Evolutionary conservation across 92 coral and sea anemone genomes (phyloP), one percentile per base, ranked within the genome.

Genomic region (Isaurus tuberculatus): DNA sequence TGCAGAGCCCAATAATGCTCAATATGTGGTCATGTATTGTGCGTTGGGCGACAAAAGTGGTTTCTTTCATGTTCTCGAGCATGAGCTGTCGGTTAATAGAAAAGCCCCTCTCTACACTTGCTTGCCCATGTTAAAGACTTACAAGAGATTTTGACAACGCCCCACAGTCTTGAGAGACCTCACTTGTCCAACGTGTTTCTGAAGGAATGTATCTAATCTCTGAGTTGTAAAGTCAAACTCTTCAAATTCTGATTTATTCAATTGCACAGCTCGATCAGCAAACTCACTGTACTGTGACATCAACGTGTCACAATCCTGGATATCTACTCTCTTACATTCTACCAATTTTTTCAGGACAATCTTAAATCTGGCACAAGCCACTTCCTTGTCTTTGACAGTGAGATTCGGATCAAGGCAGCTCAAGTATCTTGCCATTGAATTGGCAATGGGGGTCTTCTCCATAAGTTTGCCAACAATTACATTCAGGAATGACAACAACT

Each of bases 391-490:
- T 43, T 27, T 32, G 30, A 67, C 85, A 81, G 48, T 53, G 37
- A 23, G 58, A 22, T 72, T 72, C 10, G 79, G 89, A 80, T 85
- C 89, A 27, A 78, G 89, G 81, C 78, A 85, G 20, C 53, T 70
- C 79, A 68, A 29, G 55, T 68, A 67, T 69, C 89, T 33, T 78
- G 89, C 89, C 85, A 85, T 30, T 63, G 89, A 66, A 72, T 85
- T 78, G 58, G 85, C 85, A 69, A 78, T 78, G 11, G 84, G 89
- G 37, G 79, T 85, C 85, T 85, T 85, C 72, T 85, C 89, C 58
- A 85, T 37, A 64, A 79, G 85, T 66, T 85, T 85, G 84, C 85
- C 26, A 72, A 68, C 85, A 49, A 57, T 36, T 22, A 55, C 66
- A 66, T 66, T 85, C 72, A 77, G 33, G 77, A 85, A 83, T 28